Percentiles rank a stretch among this genome's conserved stretches.
Conservation (phyloP, 2,888 invertebrate genomes). For the Erebia palarica region DNA sequence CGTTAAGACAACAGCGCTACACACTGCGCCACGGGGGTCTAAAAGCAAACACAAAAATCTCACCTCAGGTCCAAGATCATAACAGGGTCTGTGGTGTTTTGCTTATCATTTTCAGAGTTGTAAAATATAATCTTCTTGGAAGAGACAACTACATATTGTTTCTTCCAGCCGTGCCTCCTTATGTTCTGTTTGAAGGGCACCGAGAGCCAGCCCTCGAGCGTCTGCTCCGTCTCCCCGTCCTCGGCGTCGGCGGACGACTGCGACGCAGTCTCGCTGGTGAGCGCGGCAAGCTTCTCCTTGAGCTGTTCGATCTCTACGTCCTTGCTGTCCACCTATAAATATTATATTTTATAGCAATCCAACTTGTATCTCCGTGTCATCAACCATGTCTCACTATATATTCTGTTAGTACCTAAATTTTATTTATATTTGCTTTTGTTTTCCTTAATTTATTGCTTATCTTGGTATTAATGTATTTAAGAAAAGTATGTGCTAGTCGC, state of each 20-base stretch:
- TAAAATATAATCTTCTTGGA: constrained; percentile 99
- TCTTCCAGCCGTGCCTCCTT: constrained; percentile 97
- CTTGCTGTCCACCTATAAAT: constrained; percentile 91
- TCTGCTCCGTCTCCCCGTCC: constrained; percentile 88
- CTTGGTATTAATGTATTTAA: too few relatives aligned
- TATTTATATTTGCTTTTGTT: too few relatives aligned
- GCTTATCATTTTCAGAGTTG: constrained; percentile 96
- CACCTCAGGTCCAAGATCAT: constrained; percentile 97
- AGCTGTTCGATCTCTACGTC: constrained; percentile 97
- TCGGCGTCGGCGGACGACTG: constrained; percentile 95
- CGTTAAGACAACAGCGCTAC: too few relatives aligned
- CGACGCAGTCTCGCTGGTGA: constrained; percentile 94
- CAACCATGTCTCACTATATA: too few relatives aligned
- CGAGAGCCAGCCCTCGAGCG: constrained; percentile 97
- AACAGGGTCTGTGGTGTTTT: constrained; percentile 96
- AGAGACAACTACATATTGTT: constrained; percentile 98
- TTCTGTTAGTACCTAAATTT: too few relatives aligned
- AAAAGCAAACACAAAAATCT: too few relatives aligned
- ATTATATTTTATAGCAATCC: too few relatives aligned
- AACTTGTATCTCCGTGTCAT: too few relatives aligned
- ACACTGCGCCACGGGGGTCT: too few relatives aligned
- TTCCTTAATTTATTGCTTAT: too few relatives aligned
- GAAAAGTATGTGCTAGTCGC: too few relatives aligned
- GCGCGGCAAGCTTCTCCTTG: constrained; percentile 90
- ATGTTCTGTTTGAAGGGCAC: constrained; percentile 98